phyloP scores from a whole-genome alignment of 2,888 invertebrate genomes.

The Toxonevra muliebris region DNA sequence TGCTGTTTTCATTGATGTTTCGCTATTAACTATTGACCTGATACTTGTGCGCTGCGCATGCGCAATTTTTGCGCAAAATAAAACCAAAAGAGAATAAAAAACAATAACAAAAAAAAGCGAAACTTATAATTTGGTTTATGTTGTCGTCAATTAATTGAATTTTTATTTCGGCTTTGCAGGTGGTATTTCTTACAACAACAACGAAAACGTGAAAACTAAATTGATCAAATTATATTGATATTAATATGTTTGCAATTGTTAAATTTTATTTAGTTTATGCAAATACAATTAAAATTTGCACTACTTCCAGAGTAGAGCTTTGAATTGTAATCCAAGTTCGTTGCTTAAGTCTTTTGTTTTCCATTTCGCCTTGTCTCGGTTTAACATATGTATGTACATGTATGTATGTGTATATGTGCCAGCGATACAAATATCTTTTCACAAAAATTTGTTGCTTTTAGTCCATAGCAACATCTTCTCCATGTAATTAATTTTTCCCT shows the following conservation, averaged over 20 bases:
- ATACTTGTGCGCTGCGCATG: constrained; percentile 18
- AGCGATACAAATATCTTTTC: not conserved
- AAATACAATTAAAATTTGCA: too few species aligned
- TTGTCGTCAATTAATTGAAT: constrained; percentile 31
- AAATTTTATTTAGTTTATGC: too few species aligned
- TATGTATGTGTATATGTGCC: not conserved
- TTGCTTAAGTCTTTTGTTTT: too few species aligned
- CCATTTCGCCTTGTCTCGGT: too few species aligned
- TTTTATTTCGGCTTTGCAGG: constrained; percentile 25
- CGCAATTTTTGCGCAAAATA: constrained; percentile 11
- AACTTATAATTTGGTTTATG: constrained; percentile 11
- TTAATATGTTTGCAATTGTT: too few species aligned
- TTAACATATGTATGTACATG: too few species aligned
- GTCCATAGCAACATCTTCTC: too few species aligned
- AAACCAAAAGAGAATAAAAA: too few species aligned
- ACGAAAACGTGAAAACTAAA: not conserved
- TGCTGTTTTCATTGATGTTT: not conserved
- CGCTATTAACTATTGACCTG: not conserved
- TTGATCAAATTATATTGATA: too few species aligned
- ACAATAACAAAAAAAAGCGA: too few species aligned
- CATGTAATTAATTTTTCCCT: not conserved
- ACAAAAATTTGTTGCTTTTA: not conserved
- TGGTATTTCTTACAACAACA: constrained; percentile 11
- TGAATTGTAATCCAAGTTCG: too few species aligned
- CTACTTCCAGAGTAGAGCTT: too few species aligned